Evolutionary conservation across 64 coral and sea anemone species (phyloP).

Genomic region (Anthopleura sola): DNA sequence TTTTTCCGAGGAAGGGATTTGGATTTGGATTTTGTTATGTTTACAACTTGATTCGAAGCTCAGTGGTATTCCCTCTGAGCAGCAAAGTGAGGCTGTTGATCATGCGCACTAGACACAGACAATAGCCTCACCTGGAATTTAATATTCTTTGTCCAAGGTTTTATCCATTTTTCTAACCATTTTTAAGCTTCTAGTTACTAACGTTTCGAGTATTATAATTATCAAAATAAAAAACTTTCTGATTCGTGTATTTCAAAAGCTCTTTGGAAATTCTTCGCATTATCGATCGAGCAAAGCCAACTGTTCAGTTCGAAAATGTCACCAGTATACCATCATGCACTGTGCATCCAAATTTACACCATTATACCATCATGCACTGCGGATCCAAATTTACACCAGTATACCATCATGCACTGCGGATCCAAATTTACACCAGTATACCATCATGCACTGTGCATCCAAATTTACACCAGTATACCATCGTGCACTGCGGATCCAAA

Average conservation of each 20-base stretch:
- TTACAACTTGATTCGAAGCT: not conserved
- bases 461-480: no score
- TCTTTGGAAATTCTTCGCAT: no score
- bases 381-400: no score
- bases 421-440: no score
- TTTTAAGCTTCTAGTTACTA: constrained; percentile 10
- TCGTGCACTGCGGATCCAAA: no score
- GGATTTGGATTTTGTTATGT: not conserved
- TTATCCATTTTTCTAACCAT: constrained; percentile 10
- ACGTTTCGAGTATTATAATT: not conserved
- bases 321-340: no score
- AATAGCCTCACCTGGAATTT: not conserved
- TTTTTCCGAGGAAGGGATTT: not conserved
- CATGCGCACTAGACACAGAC: not conserved
- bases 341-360: no score
- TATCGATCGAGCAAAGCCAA: no score
- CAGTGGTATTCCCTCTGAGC: not conserved
- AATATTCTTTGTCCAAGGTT: not conserved
- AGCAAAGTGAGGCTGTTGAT: not conserved
- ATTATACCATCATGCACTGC: no score
- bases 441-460: no score
- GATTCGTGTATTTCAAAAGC: not conserved
- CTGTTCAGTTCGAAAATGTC: no score
- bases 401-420: no score
- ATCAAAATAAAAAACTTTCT: not conserved